Conservation (phyloP, 2,113 vertebrate genomes). For the Tragelaphus buxtoni region DNA sequence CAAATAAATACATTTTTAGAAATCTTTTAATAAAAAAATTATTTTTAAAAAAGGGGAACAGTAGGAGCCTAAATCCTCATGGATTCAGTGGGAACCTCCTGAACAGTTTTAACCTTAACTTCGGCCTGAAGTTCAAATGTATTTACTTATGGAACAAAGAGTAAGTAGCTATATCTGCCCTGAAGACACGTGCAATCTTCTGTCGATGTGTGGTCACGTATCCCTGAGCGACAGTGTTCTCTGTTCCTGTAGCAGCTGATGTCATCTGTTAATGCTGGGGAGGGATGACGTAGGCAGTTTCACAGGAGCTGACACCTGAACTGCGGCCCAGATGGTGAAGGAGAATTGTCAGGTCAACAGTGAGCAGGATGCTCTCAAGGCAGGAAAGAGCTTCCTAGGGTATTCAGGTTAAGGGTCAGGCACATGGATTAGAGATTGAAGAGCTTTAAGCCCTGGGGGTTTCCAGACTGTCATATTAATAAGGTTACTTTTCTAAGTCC, state of each 20-base stretch:
- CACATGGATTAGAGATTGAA: not conserved
- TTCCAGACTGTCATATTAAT: not conserved
- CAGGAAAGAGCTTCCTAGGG: not conserved
- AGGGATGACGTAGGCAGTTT: not conserved
- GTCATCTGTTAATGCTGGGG: not conserved
- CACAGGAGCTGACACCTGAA: not conserved
- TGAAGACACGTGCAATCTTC: not conserved
- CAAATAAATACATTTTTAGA: not conserved
- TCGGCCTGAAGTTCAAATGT: not conserved
- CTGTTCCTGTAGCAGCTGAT: not conserved
- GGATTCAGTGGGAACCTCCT: not conserved
- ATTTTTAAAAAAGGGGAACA: not conserved
- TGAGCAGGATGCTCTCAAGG: not conserved
- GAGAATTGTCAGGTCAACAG: not conserved
- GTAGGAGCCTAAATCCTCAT: not conserved
- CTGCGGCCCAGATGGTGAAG: not conserved
- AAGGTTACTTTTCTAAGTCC: not conserved
- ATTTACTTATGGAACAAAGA: not conserved
- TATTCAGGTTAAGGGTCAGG: not conserved
- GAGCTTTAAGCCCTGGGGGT: not conserved
- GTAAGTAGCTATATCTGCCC: not conserved
- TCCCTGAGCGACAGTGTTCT: not conserved
- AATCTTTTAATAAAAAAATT: not conserved
- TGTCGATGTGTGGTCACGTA: rapidly evolving
- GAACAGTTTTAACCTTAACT: not conserved